phyloP scores from a whole-genome alignment of 2,797 vertebrate genomes.

The Muraenolepis orangiensis region DNA sequence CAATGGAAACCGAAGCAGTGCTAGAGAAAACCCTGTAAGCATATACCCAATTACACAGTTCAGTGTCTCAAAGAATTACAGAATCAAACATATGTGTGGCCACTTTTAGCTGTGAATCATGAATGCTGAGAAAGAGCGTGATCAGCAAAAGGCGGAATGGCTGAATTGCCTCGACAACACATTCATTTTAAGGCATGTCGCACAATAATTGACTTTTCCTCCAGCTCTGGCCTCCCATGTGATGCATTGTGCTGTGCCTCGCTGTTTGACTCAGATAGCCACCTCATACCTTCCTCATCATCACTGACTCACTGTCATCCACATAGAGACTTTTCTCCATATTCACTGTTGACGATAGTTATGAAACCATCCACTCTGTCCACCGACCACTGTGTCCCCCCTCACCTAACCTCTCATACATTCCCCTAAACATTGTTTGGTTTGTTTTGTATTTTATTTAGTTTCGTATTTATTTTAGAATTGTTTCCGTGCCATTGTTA shows the following conservation, averaged over 20 bases:
- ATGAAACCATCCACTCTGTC: no score
- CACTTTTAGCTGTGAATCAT: slow-evolving; percentile 61
- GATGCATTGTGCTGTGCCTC: slow-evolving; percentile 23
- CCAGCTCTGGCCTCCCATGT: slow-evolving; percentile 19
- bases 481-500: background rate
- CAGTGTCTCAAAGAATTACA: slow-evolving; percentile 36
- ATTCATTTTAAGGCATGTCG: slow-evolving; percentile 2
- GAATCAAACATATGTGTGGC: slow-evolving; percentile 34
- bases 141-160: slow-evolving; percentile 69
- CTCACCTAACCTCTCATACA: no score
- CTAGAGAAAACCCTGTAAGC: background rate
- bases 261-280: slow-evolving; percentile 27
- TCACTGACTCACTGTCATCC: background rate
- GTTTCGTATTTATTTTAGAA: background rate
- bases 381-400: no score
- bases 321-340: background rate
- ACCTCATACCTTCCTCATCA: no score
- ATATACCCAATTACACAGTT: slow-evolving; percentile 36
- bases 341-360: background rate
- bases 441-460: no score
- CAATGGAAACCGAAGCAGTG: background rate
- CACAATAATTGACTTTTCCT: background rate
- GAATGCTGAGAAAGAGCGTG: slow-evolving; percentile 59
- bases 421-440: background rate
- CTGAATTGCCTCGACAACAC: slow-evolving; percentile 61